Conservation (phyloP, 2,797 vertebrate genomes). For the Sorex maritimensis region DNA sequence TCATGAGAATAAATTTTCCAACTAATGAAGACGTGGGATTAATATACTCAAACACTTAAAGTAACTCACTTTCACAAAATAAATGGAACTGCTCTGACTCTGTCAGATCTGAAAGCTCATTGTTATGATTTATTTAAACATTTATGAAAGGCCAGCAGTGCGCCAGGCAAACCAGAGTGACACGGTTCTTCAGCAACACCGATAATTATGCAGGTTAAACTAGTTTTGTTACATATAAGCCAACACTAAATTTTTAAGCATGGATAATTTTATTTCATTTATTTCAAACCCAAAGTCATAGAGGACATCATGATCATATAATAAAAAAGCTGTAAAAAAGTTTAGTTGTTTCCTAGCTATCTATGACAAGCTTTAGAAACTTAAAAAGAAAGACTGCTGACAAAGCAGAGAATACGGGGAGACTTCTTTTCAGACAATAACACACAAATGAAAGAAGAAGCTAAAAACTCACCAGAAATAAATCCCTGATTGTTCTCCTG, state of each 20-base stretch:
- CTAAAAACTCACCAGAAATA: constrained; percentile 84
- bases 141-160: not conserved
- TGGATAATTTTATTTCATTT: constrained; percentile 76
- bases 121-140: constrained; percentile 63
- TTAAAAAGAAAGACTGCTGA: constrained; percentile 82
- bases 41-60: constrained; percentile 37
- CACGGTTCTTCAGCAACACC: not conserved
- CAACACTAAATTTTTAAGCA: constrained; percentile 69
- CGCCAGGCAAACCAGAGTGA: not conserved
- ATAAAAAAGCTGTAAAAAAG: constrained; percentile 70
- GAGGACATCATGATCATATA: constrained; percentile 65
- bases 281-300: constrained; percentile 76
- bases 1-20: constrained; percentile 25
- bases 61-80: constrained; percentile 48
- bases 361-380: constrained; percentile 76
- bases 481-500: constrained; percentile 82
- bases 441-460: constrained; percentile 80
- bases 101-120: constrained; percentile 19
- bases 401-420: constrained; percentile 69
- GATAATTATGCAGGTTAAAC: constrained; percentile 63
- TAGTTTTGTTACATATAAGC: constrained; percentile 54
- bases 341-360: constrained; percentile 75
- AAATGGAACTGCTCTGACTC: constrained; percentile 7
- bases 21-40: not conserved
- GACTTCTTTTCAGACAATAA: constrained; percentile 79